Base-by-base conservation (phyloP, 2,797 vertebrate species). In the Liparis tanakae region DNA sequence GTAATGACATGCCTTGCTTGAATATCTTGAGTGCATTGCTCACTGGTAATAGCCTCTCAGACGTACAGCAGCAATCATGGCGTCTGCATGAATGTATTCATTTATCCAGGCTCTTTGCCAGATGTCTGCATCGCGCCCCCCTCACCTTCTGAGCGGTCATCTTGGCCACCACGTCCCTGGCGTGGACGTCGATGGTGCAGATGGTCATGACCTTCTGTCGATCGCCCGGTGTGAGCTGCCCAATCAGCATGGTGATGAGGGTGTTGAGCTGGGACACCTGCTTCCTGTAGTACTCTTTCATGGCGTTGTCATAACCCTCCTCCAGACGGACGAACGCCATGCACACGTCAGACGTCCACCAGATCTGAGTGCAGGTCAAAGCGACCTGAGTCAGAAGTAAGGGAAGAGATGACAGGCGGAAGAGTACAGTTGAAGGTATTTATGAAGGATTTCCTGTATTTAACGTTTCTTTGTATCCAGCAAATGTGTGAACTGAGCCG, bases 171-270 rank as follows among this genome's bases (percentile, higher is more conserved):
- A 99, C 97, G 0, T 99, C 98, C 76, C 98, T 95, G 44, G 97
- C 97, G 0, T 99, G 98, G 53, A 99, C 97, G 0, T 99, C 97
- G 0, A 98, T 97, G 72, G 98, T 99, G 81, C 98, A 99, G 87
- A 99, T 94, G 80, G 97, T 98, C 97, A 98, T 99, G 87, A 98
- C 93, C 76, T 99, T 99, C 93, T 98, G 98, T 37, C 98, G 91
- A 81, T 99, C 95, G 0, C 97, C 97, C 2, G 92, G 91, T 6
- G 96, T 96, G 33, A 99, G 97, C 79, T 96, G 94, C 9, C 98
- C 97, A 2, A 97, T 88, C 80, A 99, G 94, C 97, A 98, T 94
- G 33, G 94, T 95, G 88, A 99, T 96, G 0, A 99, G 97, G 0
- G 93, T 95, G 90, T 97, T 91, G 69, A 92, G 91, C 75, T 92